Base-by-base conservation (phyloP, 2,113 vertebrate species). In the Rhinichthys klamathensis region DNA sequence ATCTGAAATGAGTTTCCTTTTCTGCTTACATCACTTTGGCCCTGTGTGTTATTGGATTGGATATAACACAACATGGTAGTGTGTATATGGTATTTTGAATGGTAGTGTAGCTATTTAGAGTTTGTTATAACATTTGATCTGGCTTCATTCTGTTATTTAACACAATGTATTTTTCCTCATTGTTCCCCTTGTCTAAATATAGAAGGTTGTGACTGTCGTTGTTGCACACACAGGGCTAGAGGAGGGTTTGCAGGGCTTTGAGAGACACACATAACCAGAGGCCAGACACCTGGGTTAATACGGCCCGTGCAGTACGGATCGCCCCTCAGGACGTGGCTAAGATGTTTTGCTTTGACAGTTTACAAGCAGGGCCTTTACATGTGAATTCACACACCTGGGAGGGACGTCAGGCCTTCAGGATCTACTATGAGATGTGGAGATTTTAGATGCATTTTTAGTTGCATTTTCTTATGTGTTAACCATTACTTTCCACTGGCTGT, bases 181-280 rank as follows among this genome's bases (percentile, higher is more conserved):
- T n/a, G 23, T 49, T 74, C n/a, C 72, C 8, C n/a, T 75, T 11
- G 25, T 49, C 72, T 75, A 44, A 49, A 49, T 51, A 75, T n/a
- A 49, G 44, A 25, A 25, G 23, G 44, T 54, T 27, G 44, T 54
- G 72, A 49, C 80, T 88, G 83, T 77, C 67, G 86, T 38, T 38
- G 58, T 89, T 88, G 90, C 90, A 80, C 75, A 38, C 88, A 91
- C 90, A 88, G 87, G 89, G 46, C 56, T 91, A 89, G 89, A 89
- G 67, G 27, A 86, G 85, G 85, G 86, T 81, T 90, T 85, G 18
- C 74, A 82, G 85, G 81, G 41, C 11, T 67, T 79, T n/a, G 7
- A 51, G 27, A 69, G 30, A 41, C 74, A 56, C 32, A 16, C 25
- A 81, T 27, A 30, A 9, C 79, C 82, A 80, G 21, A 41, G 49